A percentile compares a stretch with the other conserved stretches of the same genome.
Conservation (phyloP, 2,888 invertebrate species). For the Epinotia brunnichana region DNA sequence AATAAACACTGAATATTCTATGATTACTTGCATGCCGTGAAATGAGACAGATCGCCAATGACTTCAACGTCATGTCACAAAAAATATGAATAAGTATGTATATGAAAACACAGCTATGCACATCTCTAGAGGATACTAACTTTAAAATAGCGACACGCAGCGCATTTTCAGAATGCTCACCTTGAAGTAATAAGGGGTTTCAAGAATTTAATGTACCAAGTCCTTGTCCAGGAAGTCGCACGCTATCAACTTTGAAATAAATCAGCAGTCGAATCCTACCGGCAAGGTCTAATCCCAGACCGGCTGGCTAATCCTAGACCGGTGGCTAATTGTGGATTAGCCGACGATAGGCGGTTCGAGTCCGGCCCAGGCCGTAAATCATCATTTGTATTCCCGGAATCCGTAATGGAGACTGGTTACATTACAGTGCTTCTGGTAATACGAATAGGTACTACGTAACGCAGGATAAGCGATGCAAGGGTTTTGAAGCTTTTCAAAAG, state of each 20-base stretch:
- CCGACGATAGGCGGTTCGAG: slow-evolving; percentile 29
- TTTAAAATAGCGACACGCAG: background rate
- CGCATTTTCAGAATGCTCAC: background rate
- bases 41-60: no score
- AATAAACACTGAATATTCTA: no score
- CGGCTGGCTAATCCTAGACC: no score
- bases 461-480: no score
- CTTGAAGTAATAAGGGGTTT: background rate
- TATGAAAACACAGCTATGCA: no score
- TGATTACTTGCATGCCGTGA: no score
- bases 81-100: no score
- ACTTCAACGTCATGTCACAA: no score
- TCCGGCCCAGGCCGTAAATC: slow-evolving; percentile 40
- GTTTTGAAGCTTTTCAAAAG: no score
- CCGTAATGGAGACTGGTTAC: slow-evolving; percentile 15
- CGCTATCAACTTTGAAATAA: slow-evolving; percentile 15
- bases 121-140: background rate
- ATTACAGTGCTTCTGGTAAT: slow-evolving; percentile 13
- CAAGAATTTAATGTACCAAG: background rate
- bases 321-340: slow-evolving; percentile 26
- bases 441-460: background rate
- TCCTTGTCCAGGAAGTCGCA: slow-evolving; percentile 12
- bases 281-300: slow-evolving; percentile 19
- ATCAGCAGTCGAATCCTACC: slow-evolving; percentile 23
- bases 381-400: slow-evolving; percentile 29